Base-by-base conservation (phyloP, 2,797 vertebrate species). In the Sebastes nivosus region DNA sequence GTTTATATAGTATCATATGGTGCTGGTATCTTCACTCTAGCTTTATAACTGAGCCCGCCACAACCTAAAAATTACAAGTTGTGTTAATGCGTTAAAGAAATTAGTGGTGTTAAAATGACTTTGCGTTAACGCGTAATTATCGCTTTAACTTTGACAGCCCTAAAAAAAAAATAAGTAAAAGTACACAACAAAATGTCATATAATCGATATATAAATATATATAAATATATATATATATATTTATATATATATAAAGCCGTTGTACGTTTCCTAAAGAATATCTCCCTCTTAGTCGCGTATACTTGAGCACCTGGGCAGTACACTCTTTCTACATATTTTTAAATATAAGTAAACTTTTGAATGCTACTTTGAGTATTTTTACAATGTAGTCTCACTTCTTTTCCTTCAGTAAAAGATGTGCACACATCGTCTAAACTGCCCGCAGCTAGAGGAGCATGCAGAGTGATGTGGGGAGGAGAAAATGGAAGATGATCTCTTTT, bases 51-150 rank as follows among this genome's bases (percentile, higher is more conserved):
- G 38, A 42, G 16, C 42, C 0, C 2, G 42, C 16, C 18, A 16
- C 14, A 46, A 46, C 42, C 42, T 1, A 46, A 46, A 46, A 46
- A 0, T 46, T 0, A 0, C 16, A 46, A 46, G 42, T 46, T 46
- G 38, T 13, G 38, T 42, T 42, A 42, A 42, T 42, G 42, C 42
- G 3, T 46, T 46, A 46, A 46, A 18, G 16, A 46, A 46, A 46
- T 20, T 18, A 46, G 16, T 46, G 42, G 42, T 0, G 16, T 46
- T 46, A 46, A 46, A 46, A 46, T 0, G 0, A 46, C 0, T 46
- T 46, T 20, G 16, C 7, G 0, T 46, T 46, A 46, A 42, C 14
- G 38, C 0, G 14, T 42, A 16, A 46, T 46, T 18, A 46, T 46
- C 0, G 42, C 14, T 0, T 18, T 18, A 1, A 46, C 42, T 46